Base-by-base conservation (phyloP, 2,888 invertebrate genomes). In the Cephus sareptanus region DNA sequence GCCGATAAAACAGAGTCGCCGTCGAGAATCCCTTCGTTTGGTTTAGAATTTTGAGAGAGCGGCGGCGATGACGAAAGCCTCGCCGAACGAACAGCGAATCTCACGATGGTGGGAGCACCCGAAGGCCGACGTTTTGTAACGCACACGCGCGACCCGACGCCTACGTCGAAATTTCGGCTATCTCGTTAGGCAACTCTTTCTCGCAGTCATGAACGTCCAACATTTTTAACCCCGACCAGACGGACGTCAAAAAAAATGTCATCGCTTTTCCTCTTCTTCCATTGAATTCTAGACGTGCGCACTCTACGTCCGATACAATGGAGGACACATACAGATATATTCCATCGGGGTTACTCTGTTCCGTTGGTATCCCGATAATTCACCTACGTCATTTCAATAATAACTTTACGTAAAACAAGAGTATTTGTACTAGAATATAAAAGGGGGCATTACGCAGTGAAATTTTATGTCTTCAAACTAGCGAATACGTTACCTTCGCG, bases 1-100 rank as follows among this genome's bases (percentile, higher is more conserved):
- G 87, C 81, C 85, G 89, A 89, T 89, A 89, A 88, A 82, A 80
- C 85, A 86, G 86, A 82, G 76, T 69, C 69, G 71, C 15, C 30
- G 31, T 71, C 71, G 71, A 34, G 56, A 56, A 56, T 56, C 56
- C 56, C 23, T 56, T 71, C 71, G 71, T 31, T 30, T 15, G 33
- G 71, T 71, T 31, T 71, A 71, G 71, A 71, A 71, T 71, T 71
- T 71, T 31, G 68, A 40, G 76, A 70, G 75, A 76, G 76, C 76
- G 37, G 73, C 75, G 79, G 34, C 76, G 76, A 78, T 75, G 80
- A 77, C 76, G 80, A 80, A 79, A 78, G 33, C 31, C 31, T 71
- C 71, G 13, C 71, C 9, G 71, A 31, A 34, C 71, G 71, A 33
- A 31, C 12, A 31, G 12, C 71, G 31, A 71, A 15, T 34, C 31